phyloP scores from a whole-genome alignment of 1,140 invertebrate genomes.

The Octopus sinensis region DNA sequence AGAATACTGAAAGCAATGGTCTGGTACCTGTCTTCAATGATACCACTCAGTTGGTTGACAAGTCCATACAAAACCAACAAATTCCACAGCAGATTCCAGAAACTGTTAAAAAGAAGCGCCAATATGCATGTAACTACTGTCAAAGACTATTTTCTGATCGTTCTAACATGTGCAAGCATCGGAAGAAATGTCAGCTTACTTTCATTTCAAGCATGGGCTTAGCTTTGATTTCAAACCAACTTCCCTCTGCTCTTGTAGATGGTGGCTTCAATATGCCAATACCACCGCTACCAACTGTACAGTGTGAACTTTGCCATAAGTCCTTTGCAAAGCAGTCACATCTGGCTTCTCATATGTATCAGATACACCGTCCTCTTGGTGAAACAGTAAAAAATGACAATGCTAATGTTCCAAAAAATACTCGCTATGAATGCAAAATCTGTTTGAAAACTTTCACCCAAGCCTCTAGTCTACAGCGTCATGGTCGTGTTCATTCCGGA shows the following conservation, averaged over 20 bases:
- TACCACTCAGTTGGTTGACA: neutral
- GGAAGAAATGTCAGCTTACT: neutral
- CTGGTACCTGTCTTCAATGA: neutral
- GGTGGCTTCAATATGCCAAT: neutral
- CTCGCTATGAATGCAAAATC: slow-evolving; percentile 18
- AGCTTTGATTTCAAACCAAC: neutral
- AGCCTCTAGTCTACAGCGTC: slow-evolving; percentile 39
- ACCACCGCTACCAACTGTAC: neutral
- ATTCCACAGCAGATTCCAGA: neutral
- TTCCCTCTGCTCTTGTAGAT: neutral
- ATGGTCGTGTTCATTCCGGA: slow-evolving; percentile 53
- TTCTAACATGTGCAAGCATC: slow-evolving; percentile 1
- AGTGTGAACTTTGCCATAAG: neutral
- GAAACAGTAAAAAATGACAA: neutral
- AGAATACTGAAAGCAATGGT: neutral
- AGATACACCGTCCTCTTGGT: neutral
- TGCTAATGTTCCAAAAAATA: neutral
- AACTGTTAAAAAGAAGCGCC: neutral
- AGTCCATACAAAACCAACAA: neutral
- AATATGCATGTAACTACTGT: neutral
- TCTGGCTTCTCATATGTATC: neutral
- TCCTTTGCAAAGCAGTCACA: neutral
- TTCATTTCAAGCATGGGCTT: neutral
- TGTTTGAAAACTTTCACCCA: slow-evolving; percentile 36
- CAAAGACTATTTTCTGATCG: neutral